Evolutionary conservation across 2,113 vertebrate species (phyloP), one percentile per base, ranked within the genome.

Genomic region (Porphyrio hochstetteri): DNA sequence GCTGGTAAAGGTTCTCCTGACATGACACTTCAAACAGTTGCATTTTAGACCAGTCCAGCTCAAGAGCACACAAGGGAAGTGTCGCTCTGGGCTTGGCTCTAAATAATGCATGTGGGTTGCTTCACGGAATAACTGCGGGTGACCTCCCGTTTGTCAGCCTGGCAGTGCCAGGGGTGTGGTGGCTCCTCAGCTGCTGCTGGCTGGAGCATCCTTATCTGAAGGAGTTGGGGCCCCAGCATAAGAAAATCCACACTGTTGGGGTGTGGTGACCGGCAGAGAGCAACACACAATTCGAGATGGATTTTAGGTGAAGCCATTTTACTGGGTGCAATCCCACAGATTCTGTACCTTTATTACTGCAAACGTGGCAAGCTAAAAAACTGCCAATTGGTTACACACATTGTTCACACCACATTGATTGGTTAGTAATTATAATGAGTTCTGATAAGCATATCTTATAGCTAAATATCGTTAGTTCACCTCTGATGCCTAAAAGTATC

Each of bases 11-110:
- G 77, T 88, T 33, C 57, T 90, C 33, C 80, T 83, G 83, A 81
- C 33, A 2, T 57, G 90, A 72, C 90, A 93, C 92, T 95, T 94
- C 86, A 84, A 86, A 94, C 92, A 81, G 88, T 68, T 71, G 56
- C 56, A 60, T 86, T 92, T 95, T 86, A 90, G 77, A 81, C 35
- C 44, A 93, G 60, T 31, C 28, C 0, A 0, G 35, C 65, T 96
- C 53, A 40, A 86, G 85, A 78, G 60, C 80, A 86, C 88, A 75
- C 68, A 64, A 57, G 82, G 85, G 68, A 93, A 35, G n/a, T 3
- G 5, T 69, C 0, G 0, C 28, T 65, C 40, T 44, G 50, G 29
- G 70, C 76, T 86, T 69, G 6, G 7, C 55, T 83, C 74, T 94
- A 94, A 90, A 94, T 90, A 86, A 96, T 81, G 36, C n/a, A 88